Evolutionary conservation across 2,113 vertebrate species (phyloP).

Genomic region (Daboia siamensis): DNA sequence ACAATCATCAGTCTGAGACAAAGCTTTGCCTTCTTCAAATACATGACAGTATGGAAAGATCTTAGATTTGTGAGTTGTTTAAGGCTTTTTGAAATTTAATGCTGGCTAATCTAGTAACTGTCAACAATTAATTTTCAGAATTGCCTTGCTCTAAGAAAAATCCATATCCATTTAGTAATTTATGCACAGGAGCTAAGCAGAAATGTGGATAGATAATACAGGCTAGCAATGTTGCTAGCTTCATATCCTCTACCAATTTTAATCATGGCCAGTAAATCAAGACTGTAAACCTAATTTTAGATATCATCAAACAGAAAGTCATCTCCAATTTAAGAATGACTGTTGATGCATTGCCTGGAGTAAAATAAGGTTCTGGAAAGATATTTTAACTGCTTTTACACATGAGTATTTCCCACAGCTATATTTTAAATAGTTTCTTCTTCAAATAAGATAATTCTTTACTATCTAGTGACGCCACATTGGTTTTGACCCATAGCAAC

Average conservation of each 20-base stretch:
- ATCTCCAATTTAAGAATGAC: background rate
- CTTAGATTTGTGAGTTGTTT: background rate
- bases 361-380: slow-evolving; percentile 1
- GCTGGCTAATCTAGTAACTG: background rate
- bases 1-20: background rate
- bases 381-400: background rate
- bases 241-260: background rate
- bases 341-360: background rate
- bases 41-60: background rate
- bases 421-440: background rate
- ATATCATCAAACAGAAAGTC: background rate
- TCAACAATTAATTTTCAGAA: background rate
- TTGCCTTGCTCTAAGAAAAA: background rate
- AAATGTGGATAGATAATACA: background rate
- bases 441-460: background rate
- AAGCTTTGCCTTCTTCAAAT: background rate
- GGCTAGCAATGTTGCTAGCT: background rate
- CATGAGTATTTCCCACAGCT: background rate
- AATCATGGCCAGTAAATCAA: background rate
- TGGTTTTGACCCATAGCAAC: background rate
- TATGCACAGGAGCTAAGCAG: background rate
- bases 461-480: background rate
- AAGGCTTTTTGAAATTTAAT: background rate
- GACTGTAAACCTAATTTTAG: slow-evolving; percentile 6
- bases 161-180: background rate